Evolutionary conservation across 2,113 vertebrate species (phyloP).

Genomic region (Seriola dumerili): DNA sequence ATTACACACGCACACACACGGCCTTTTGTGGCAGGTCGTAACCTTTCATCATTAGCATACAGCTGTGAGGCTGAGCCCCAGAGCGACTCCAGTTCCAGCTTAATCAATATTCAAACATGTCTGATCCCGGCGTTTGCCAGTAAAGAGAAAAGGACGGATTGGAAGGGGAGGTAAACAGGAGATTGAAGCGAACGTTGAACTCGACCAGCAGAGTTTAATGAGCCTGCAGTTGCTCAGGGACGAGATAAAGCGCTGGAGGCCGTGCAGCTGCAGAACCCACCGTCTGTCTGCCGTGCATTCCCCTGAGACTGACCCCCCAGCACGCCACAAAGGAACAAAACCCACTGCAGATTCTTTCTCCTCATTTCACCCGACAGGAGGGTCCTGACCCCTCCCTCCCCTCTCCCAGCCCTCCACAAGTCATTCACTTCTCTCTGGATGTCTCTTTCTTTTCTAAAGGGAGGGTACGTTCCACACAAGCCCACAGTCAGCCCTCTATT

Average conservation of each 20-base stretch:
- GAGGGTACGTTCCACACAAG: slow-evolving; percentile 9
- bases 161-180: slow-evolving; percentile 27
- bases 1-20: slow-evolving; percentile 55
- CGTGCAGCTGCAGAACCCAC: slow-evolving; percentile 67
- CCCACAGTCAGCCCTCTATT: slow-evolving; percentile 8
- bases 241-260: slow-evolving; percentile 66
- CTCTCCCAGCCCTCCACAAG: slow-evolving; percentile 41
- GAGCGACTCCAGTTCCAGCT: slow-evolving; percentile 13
- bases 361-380: slow-evolving; percentile 70
- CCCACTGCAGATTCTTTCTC: slow-evolving; percentile 66
- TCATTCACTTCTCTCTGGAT: slow-evolving; percentile 54
- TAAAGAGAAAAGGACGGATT: slow-evolving; percentile 26
- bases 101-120: slow-evolving; percentile 57
- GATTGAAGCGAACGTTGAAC: slow-evolving; percentile 25
- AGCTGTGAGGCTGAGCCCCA: slow-evolving; percentile 56
- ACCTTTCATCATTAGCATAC: slow-evolving; percentile 70
- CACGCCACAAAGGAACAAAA: slow-evolving; percentile 70
- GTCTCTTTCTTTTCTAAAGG: slow-evolving; percentile 50
- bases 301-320: slow-evolving; percentile 68
- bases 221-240: slow-evolving; percentile 61
- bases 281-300: slow-evolving; percentile 60
- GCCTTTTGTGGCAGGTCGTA: slow-evolving; percentile 30
- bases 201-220: slow-evolving; percentile 54
- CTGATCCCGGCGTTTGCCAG: slow-evolving; percentile 42
- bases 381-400: slow-evolving; percentile 11